Evolutionary conservation across 2,888 invertebrate genomes (phyloP), one percentile per base, ranked within the genome.

Genomic region (Mesoligia furuncula): DNA sequence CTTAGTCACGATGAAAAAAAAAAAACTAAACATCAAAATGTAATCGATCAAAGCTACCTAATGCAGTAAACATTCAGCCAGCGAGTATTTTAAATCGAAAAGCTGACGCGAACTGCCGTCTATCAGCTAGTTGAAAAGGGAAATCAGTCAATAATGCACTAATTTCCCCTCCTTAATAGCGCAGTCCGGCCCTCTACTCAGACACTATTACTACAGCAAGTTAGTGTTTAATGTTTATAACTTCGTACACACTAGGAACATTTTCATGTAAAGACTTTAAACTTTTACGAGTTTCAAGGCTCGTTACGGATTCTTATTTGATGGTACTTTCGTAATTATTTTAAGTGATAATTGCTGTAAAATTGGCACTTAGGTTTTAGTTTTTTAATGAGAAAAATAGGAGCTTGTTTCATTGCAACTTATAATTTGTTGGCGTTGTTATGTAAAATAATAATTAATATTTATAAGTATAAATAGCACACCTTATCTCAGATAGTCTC

Each of bases 121-220:
- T 94, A 94, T 93, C 94, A 94, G 91, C 94, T 94, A 96, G 95
- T 96, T 95, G 93, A 93, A 93, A 95, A 93, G 95, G 96, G 96
- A 96, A 96, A 96, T 96, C 95, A 96, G 96, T 96, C 96, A 95
- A 96, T 96, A 96, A 96, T 96, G 95, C 95, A 96, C 96, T 96
- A 95, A 96, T 96, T 96, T 96, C 96, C 96, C 95, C 92, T 95
- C 93, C 95, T 95, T 95, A 96, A 96, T 96, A 93, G 95, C 93
- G 88, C 91, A 93, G 94, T 92, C 89, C 89, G 88, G 89, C 87
- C 87, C 87, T 87, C 87, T 83, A 87, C 87, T 92, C 94, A 93
- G 94, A 92, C 93, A 94, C 94, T 94, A 94, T 94, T 93, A 93
- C 94, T 92, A 90, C 92, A 91, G 92, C 92, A 91, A 92, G 91